Evolutionary conservation across 1,140 invertebrate genomes (phyloP).

Genomic region (Thaumatotibia leucotreta): DNA sequence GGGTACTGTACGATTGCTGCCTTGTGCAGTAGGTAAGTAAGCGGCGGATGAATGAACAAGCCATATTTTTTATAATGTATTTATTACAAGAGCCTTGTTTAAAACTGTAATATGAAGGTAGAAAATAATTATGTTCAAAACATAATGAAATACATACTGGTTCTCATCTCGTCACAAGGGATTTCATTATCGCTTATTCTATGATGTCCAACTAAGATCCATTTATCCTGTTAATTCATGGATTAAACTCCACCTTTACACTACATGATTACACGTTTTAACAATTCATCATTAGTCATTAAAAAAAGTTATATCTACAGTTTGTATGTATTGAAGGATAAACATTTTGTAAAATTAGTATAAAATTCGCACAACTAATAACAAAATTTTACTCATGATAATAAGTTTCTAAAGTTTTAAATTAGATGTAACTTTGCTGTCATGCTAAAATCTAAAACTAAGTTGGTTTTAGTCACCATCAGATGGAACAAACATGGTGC

Average conservation of each 20-base stretch:
- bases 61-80: neutral
- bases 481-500: too few species aligned
- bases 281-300: constrained; percentile 9
- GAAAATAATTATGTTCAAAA: constrained; percentile 13
- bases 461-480: too few species aligned
- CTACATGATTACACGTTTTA: constrained; percentile 11
- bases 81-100: constrained; percentile 10
- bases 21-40: too few species aligned
- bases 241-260: neutral
- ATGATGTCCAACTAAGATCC: neutral
- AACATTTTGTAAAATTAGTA: constrained; percentile 11
- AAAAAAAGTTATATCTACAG: constrained; percentile 12
- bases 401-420: neutral
- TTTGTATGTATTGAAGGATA: constrained; percentile 2
- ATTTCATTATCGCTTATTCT: neutral
- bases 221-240: neutral
- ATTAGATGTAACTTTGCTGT: neutral
- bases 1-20: too few species aligned
- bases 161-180: neutral
- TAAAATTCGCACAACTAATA: constrained; percentile 4
- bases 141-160: constrained; percentile 12
- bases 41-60: neutral
- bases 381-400: neutral
- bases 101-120: constrained; percentile 12
- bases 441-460: neutral